A percentile compares a stretch with the other conserved stretches of the same genome.
phyloP scores from a whole-genome alignment of 2,888 invertebrate species.

The Caenorhabditis afra region DNA sequence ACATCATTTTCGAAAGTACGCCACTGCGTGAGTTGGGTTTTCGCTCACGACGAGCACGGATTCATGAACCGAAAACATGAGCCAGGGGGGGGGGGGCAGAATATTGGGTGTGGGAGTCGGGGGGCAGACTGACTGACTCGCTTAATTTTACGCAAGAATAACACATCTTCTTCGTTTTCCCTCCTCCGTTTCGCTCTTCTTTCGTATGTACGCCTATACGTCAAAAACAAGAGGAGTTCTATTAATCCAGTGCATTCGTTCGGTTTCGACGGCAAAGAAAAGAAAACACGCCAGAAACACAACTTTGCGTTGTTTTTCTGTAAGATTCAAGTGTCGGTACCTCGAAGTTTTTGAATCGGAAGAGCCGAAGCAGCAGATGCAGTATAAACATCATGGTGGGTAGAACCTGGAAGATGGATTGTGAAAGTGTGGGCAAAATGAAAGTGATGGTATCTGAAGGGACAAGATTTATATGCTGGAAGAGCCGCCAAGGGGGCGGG shows the following conservation, averaged over 20 bases:
- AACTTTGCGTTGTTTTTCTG: too few relatives aligned
- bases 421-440: background rate
- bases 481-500: background rate
- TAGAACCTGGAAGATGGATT: conserved; percentile 50
- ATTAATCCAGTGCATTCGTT: conserved; percentile 26
- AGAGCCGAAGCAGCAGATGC: conserved; percentile 50
- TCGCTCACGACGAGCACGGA: background rate
- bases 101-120: conserved; percentile 5
- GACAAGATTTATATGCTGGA: conserved; percentile 32
- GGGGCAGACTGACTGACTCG: conserved; percentile 16
- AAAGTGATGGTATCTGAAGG: conserved; percentile 31
- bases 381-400: conserved; percentile 57
- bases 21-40: conserved; percentile 17
- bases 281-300: background rate
- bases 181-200: background rate
- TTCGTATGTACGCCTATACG: background rate
- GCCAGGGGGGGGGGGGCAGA: background rate
- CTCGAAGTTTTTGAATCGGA: conserved; percentile 58
- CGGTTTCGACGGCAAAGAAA: background rate
- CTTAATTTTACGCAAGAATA: conserved; percentile 34
- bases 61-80: conserved; percentile 35
- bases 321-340: conserved; percentile 33
- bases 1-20: conserved; percentile 54
- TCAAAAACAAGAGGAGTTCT: conserved; percentile 15
- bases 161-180: conserved; percentile 24